Percentiles rank a stretch among this genome's conserved stretches.
Conservation (phyloP, 2,888 invertebrate species). For the Notodonta dromedarius region DNA sequence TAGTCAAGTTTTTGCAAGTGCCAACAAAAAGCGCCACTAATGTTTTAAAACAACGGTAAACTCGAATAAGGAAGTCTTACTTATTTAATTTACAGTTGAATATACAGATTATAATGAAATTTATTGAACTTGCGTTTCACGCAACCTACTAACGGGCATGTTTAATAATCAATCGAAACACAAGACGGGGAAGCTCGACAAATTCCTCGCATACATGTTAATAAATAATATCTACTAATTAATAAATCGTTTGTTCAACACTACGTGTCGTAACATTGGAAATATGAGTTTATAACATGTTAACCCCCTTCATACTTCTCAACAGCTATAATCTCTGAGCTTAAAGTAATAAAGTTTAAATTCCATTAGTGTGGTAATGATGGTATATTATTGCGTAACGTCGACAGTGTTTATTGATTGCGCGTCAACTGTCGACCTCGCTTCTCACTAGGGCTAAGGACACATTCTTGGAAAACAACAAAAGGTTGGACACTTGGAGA, state of each 20-base stretch:
- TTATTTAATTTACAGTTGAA: not conserved
- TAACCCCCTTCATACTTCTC: not conserved
- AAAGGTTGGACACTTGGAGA: conserved; percentile 29
- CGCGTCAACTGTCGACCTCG: conserved; percentile 33
- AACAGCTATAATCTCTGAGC: not conserved
- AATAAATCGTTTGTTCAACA: conserved; percentile 40
- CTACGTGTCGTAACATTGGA: conserved; percentile 12
- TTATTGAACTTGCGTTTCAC: not conserved
- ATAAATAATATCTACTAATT: conserved; percentile 44
- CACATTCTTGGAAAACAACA: conserved; percentile 46
- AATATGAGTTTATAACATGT: not conserved
- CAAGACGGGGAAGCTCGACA: conserved; percentile 25
- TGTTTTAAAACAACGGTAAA: not conserved
- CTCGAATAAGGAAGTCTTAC: not conserved
- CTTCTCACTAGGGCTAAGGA: conserved; percentile 46
- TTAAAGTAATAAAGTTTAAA: not conserved
- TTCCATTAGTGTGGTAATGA: not conserved
- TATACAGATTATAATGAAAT: not conserved
- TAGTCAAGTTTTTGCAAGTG: too few species aligned
- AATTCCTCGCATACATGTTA: conserved; percentile 46
- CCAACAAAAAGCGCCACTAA: too few species aligned
- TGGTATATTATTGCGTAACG: not conserved
- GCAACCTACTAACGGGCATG: conserved; percentile 2
- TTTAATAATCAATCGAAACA: conserved; percentile 9
- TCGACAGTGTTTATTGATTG: conserved; percentile 35